Base-by-base conservation (phyloP, 2,113 vertebrate species). In the Ciconia stormi region DNA sequence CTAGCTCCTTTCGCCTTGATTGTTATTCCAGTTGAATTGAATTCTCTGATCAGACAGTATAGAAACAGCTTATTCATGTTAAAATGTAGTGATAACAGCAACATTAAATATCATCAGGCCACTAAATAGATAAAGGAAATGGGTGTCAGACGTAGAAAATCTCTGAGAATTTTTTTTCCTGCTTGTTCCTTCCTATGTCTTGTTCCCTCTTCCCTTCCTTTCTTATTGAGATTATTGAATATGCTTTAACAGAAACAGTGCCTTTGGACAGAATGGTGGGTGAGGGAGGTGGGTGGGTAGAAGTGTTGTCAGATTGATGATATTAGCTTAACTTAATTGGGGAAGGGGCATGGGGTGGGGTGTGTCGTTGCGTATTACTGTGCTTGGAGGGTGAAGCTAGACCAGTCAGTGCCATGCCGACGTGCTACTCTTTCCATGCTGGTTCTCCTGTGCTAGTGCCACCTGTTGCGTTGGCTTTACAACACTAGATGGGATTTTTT, bases 351-450 rank as follows among this genome's bases (percentile, higher is more conserved):
- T 2, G 82, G 83, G 86, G 52, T 79, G 91, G 93, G 87, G 14
- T 30, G 81, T 87, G 42, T 46, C 80, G 65, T 44, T 73, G 69
- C 19, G 4, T 55, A 50, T 95, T 53, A 46, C 36, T 87, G 94
- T 91, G 92, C 78, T 95, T 87, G 62, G 61, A 86, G 83, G 96
- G 82, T 92, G 92, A 97, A 96, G 97, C 67, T 90, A 91, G 92
- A 47, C 81, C 95, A 93, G 97, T 93, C 87, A 89, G 74, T 82
- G 85, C 70, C 87, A 50, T 49, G 47, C 90, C 63, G 36, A 1
- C 2, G 40, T 36, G 94, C 89, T 71, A 12, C 89, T 87, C 80
- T 87, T 80, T 55, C 93, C 94, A 16, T 52, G 80, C 88, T 70
- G 79, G 16, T 93, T 93, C 86, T 93, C 73, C 77, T 86, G 36